phyloP scores from a whole-genome alignment of 2,113 vertebrate genomes.

The Perccottus glenii region DNA sequence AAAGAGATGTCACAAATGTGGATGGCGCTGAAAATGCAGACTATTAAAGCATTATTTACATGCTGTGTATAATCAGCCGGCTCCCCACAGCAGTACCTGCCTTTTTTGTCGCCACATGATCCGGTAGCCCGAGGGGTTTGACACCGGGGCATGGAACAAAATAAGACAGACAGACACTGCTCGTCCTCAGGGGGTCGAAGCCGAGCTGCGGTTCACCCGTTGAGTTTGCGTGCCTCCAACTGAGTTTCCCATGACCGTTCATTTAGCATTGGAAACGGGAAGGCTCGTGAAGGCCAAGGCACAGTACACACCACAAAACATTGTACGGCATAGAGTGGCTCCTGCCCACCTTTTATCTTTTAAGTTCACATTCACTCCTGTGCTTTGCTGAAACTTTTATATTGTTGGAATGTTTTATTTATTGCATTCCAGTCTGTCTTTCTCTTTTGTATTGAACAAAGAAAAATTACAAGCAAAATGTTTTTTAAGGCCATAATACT shows the following conservation, averaged over 20 bases:
- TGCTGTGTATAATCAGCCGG: not conserved
- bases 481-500: too few relatives aligned
- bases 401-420: not conserved
- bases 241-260: constrained; percentile 75
- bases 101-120: constrained; percentile 4
- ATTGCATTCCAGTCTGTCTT: not conserved
- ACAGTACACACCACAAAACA: constrained; percentile 54
- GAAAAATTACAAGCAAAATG: too few relatives aligned
- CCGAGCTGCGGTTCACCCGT: constrained; percentile 55
- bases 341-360: constrained; percentile 5
- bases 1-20: not conserved
- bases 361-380: constrained; percentile 1
- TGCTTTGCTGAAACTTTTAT: constrained; percentile 2
- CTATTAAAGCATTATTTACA: not conserved
- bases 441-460: not conserved
- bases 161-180: constrained; percentile 64
- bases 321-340: constrained; percentile 14
- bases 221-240: constrained; percentile 50
- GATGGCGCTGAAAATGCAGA: not conserved
- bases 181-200: constrained; percentile 51
- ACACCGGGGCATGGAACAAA: constrained; percentile 59
- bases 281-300: constrained; percentile 32
- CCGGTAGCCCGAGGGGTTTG: constrained; percentile 8
- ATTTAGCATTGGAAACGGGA: constrained; percentile 55
- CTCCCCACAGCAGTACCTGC: not conserved